A percentile compares a stretch with the other conserved stretches of the same genome.
These are phyloP conservation scores for Mactromeris polynyma DNA, from an alignment of 2,888 invertebrate genomes.

Conservation along the genomic window DNA sequence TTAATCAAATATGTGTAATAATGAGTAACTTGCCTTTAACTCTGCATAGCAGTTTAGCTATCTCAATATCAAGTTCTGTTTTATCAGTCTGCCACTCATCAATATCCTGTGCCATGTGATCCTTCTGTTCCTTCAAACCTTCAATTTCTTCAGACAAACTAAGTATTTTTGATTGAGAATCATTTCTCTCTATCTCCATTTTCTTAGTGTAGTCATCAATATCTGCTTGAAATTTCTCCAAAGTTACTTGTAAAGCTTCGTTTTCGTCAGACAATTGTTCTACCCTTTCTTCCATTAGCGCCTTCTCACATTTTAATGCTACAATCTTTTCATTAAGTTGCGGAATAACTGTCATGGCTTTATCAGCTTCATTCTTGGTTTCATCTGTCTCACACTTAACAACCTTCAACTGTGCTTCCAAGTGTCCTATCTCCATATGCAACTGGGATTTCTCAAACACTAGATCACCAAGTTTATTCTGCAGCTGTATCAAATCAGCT, in stretches of 20 bases:
- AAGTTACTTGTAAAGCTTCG: slow-evolving; percentile 49
- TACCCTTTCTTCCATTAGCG: slow-evolving; percentile 55
- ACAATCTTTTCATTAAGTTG: slow-evolving; percentile 56
- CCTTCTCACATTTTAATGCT: slow-evolving; percentile 46
- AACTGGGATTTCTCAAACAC: slow-evolving; percentile 72
- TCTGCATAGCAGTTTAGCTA: slow-evolving; percentile 65
- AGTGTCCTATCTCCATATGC: slow-evolving; percentile 71
- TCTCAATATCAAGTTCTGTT: slow-evolving; percentile 67
- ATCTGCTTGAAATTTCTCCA: slow-evolving; percentile 64
- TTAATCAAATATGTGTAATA: no score
- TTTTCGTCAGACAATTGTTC: slow-evolving; percentile 55
- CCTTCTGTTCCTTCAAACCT: slow-evolving; percentile 66
- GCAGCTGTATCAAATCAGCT: slow-evolving; percentile 56
- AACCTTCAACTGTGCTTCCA: slow-evolving; percentile 67
- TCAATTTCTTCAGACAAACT: slow-evolving; percentile 59
- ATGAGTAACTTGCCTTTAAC: slow-evolving; percentile 49
- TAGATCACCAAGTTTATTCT: slow-evolving; percentile 69
- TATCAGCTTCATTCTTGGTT: slow-evolving; percentile 51
- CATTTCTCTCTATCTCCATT: slow-evolving; percentile 33
- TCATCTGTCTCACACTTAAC: slow-evolving; percentile 60
- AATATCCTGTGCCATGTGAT: slow-evolving; percentile 59
- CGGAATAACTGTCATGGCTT: slow-evolving; percentile 51
- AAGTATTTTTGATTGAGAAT: slow-evolving; percentile 58
- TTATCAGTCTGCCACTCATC: slow-evolving; percentile 70
- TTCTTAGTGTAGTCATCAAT: slow-evolving; percentile 56